These are phyloP conservation scores for Furcifer pardalis DNA, from an alignment of 2,797 vertebrate genomes.

Conservation along the genomic window DNA sequence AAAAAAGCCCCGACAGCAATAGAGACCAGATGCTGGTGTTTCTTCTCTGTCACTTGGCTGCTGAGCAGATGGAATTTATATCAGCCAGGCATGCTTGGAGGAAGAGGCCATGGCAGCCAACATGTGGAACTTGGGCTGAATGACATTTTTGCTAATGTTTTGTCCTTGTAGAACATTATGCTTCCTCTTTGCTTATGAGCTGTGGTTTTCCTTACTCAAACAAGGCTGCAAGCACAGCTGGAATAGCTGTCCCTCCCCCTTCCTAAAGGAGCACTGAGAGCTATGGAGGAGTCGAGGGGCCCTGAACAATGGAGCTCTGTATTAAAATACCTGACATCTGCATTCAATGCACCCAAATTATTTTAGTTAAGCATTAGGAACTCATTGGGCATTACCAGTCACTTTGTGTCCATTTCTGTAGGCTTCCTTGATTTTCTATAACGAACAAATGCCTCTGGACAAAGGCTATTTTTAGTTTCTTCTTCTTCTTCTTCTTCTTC, in stretches of 20 bases:
- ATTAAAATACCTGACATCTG: slow-evolving; percentile 91
- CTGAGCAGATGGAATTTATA: slow-evolving; percentile 98
- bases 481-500: slow-evolving; percentile 53
- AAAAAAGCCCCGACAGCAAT: slow-evolving; percentile 87
- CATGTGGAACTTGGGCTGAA: slow-evolving; percentile 95
- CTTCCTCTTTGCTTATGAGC: slow-evolving; percentile 97
- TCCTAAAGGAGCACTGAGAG: slow-evolving; percentile 76
- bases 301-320: slow-evolving; percentile 87
- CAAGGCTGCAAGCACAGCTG: slow-evolving; percentile 95
- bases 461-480: slow-evolving; percentile 66
- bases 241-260: slow-evolving; percentile 82
- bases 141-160: slow-evolving; percentile 99
- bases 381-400: slow-evolving; percentile 83
- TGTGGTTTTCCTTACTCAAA: slow-evolving; percentile 98
- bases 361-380: slow-evolving; percentile 79
- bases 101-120: slow-evolving; percentile 88
- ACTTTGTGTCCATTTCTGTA: slow-evolving; percentile 71
- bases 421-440: slow-evolving; percentile 84
- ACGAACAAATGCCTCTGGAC: slow-evolving; percentile 80
- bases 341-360: slow-evolving; percentile 80
- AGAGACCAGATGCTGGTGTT: slow-evolving; percentile 90
- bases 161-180: slow-evolving; percentile 99
- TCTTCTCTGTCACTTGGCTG: slow-evolving; percentile 91
- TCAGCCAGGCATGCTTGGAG: slow-evolving; percentile 88
- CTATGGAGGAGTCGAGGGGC: slow-evolving; percentile 72